A percentile compares a stretch with the other conserved stretches of the same genome.
Evolutionary conservation across 2,113 vertebrate genomes (phyloP).

Genomic region (Epinephelus moara): DNA sequence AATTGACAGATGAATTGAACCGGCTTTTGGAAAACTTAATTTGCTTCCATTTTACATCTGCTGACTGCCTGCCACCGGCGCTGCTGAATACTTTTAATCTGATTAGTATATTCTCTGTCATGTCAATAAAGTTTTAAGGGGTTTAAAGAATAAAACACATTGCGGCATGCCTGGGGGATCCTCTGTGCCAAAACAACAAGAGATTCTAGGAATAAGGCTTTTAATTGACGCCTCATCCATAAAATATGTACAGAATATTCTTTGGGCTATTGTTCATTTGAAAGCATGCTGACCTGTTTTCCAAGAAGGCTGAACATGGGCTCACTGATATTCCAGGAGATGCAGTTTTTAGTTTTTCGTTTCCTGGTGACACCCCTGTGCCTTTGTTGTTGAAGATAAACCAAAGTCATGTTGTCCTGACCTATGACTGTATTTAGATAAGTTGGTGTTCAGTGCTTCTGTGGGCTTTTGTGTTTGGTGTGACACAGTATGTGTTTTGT

Average conservation of each 20-base stretch:
- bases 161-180: constrained; percentile 5
- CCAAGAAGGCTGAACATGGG: not conserved
- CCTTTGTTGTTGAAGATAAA: constrained; percentile 63
- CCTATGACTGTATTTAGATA: constrained; percentile 69
- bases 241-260: constrained; percentile 26
- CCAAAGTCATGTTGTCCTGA: constrained; percentile 42
- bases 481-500: constrained; percentile 68
- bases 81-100: constrained; percentile 51
- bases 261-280: constrained; percentile 2
- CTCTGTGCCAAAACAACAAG: not conserved
- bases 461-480: constrained; percentile 72
- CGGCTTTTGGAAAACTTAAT: constrained; percentile 27
- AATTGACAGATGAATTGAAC: constrained; percentile 59
- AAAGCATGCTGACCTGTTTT: constrained; percentile 29
- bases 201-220: constrained; percentile 26
- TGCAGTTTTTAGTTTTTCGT: constrained; percentile 46
- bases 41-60: constrained; percentile 47
- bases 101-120: constrained; percentile 32
- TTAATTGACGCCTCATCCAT: constrained; percentile 37
- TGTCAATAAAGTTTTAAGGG: constrained; percentile 54
- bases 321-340: constrained; percentile 13
- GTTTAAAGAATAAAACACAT: constrained; percentile 37
- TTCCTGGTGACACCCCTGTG: constrained; percentile 52
- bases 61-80: not conserved
- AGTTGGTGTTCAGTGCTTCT: constrained; percentile 64